Conservation (phyloP, 2,797 vertebrate genomes). For the Syngnathus rostellatus region DNA sequence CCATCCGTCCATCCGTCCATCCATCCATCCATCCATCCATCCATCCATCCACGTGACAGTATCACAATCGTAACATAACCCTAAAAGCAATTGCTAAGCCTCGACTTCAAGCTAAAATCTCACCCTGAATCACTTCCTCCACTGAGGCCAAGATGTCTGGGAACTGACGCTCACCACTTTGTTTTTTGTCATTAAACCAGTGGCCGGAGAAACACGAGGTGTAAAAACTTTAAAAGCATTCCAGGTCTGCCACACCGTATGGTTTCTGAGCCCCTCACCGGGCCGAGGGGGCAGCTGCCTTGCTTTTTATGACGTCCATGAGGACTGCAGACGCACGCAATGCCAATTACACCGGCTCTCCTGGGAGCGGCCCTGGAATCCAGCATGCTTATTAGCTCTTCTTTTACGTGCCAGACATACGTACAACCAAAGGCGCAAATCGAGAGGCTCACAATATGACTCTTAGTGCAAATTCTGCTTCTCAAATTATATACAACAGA, state of each 20-base stretch:
- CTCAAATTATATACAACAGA: background rate
- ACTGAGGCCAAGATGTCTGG: background rate
- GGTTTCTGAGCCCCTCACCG: conserved; percentile 23
- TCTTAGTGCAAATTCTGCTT: background rate
- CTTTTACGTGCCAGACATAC: conserved; percentile 24
- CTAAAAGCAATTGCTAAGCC: conserved; percentile 27
- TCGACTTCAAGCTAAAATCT: conserved; percentile 9
- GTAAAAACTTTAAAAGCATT: conserved; percentile 48
- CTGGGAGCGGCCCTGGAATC: conserved; percentile 24
- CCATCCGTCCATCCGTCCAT: background rate
- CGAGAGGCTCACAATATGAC: conserved; percentile 19
- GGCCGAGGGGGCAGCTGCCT: conserved; percentile 25
- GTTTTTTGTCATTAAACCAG: conserved; percentile 46
- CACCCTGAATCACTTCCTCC: background rate
- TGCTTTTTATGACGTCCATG: conserved; percentile 36
- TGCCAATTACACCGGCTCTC: conserved; percentile 39
- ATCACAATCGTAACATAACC: background rate
- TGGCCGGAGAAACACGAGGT: conserved; percentile 33
- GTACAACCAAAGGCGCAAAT: conserved; percentile 20
- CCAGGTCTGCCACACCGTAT: conserved; percentile 29
- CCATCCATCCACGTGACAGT: background rate
- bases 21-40: background rate
- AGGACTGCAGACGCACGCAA: conserved; percentile 35
- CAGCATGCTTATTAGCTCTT: conserved; percentile 33
- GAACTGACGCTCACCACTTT: background rate